Evolutionary conservation across 1,140 invertebrate genomes (phyloP).

Genomic region (Bacillus rossius): DNA sequence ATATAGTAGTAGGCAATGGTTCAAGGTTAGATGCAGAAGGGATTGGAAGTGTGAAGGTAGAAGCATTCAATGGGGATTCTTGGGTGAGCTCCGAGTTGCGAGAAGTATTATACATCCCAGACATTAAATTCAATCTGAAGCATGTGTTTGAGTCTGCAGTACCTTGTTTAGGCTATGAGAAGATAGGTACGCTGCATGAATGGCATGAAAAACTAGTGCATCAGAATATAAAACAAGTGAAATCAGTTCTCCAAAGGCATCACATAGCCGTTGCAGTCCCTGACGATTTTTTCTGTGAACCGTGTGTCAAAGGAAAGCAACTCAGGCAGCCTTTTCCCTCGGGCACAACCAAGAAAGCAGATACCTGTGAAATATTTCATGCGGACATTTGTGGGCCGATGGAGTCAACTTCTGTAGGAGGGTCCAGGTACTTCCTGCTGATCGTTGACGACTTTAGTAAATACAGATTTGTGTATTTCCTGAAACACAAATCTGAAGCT

Average conservation of each 20-base stretch:
- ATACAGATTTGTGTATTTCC: slow-evolving; percentile 23
- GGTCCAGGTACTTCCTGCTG: slow-evolving; percentile 33
- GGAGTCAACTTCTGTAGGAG: slow-evolving; percentile 26
- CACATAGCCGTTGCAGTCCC: not conserved
- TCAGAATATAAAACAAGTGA: not conserved
- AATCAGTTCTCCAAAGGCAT: not conserved
- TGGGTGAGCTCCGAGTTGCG: too few species aligned
- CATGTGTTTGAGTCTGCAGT: too few species aligned
- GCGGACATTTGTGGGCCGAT: slow-evolving; percentile 36
- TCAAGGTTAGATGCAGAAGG: too few species aligned
- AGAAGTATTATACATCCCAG: too few species aligned
- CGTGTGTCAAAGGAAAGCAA: not conserved
- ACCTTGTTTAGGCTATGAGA: too few species aligned
- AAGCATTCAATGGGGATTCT: too few species aligned
- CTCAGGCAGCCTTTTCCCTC: not conserved
- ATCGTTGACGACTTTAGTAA: slow-evolving; percentile 33
- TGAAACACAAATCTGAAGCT: slow-evolving; percentile 16
- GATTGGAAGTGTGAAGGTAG: too few species aligned
- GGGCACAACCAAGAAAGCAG: not conserved
- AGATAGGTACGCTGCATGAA: too few species aligned
- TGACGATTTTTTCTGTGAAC: not conserved
- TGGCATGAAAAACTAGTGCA: slow-evolving; percentile 10
- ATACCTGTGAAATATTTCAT: slow-evolving; percentile 30
- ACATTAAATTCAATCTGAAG: too few species aligned
- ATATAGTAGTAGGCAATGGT: too few species aligned